Evolutionary conservation across 2,113 vertebrate genomes (phyloP).

Genomic region (Anguilla rostrata): DNA sequence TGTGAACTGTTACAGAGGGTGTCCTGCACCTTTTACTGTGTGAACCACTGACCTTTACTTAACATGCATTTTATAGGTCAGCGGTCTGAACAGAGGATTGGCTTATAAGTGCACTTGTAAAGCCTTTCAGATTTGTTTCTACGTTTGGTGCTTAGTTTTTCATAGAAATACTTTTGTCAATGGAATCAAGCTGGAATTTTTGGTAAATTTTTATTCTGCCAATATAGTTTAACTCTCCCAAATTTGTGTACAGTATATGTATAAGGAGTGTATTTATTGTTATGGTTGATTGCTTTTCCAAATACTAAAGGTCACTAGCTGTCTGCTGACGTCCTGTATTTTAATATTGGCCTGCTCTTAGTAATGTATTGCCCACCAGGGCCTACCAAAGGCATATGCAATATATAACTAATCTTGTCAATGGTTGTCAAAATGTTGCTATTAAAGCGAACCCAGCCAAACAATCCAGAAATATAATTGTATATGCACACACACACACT

Average conservation of each 20-base stretch:
- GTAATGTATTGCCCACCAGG: background rate
- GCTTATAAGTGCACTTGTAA: conserved; percentile 12
- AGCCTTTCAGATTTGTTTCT: background rate
- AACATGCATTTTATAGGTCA: background rate
- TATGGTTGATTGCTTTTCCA: background rate
- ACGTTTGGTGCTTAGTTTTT: conserved; percentile 20
- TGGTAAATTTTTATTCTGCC: background rate
- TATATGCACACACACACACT: background rate
- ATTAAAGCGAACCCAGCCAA: background rate
- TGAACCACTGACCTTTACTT: background rate
- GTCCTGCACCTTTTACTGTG: background rate
- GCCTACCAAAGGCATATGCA: background rate
- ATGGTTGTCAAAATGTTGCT: background rate
- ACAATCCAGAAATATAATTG: background rate
- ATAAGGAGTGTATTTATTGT: background rate
- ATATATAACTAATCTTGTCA: background rate
- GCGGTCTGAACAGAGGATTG: background rate
- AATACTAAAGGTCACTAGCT: background rate
- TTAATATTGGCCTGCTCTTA: conserved; percentile 3
- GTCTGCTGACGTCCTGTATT: background rate
- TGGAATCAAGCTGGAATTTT: background rate
- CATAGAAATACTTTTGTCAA: background rate
- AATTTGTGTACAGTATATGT: background rate
- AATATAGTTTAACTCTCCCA: background rate
- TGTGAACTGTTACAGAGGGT: background rate